Evolutionary conservation across 2,797 vertebrate genomes (phyloP), one percentile per base, ranked within the genome.

Genomic region (Orestias chungarensis): DNA sequence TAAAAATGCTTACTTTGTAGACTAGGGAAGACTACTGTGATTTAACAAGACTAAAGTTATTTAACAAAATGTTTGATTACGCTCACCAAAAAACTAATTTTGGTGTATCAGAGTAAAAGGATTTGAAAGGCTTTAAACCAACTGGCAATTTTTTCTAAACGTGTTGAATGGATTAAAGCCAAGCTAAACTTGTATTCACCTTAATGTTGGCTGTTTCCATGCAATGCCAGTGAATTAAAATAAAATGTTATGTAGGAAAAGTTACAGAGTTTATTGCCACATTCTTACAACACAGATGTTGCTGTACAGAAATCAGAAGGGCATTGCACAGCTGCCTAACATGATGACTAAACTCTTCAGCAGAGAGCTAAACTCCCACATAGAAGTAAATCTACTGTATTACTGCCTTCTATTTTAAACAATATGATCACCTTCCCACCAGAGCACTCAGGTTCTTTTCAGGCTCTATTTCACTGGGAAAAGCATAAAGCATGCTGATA

Each of bases 331-430:
- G 68, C 66, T 82, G 75, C 49, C 69, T 76, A 54, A 82, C 67
- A 76, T 66, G 61, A 74, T 80, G 80, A 84, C 79, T 80, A 81
- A 83, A 66, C 72, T 82, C 68, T 70, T 77, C 68, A 71, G 52
- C 12, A 44, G 52, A 75, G 61, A 64, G 78, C 79, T 75, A 78
- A 75, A 65, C 71, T 81, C 75, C 82, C 71, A 82, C 77, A 80
- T 78, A 70, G 74, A 75, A 79, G 71, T 76, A 79, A 75, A 78
- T 55, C 35, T 68, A 73, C 65, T 78, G 59, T 73, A 82, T 81
- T 83, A 85, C 65, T 78, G 74, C 61, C 61, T 81, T 44, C 74
- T 66, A 57, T 66, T 66, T 40, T 40, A 70, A 42, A 76, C 78
- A 78, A 70, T 82, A 55, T 15, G 76, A 79, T 73, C 79, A 74